Evolutionary conservation across 2,888 invertebrate species (phyloP).

Genomic region (Cataglyphis livida): DNA sequence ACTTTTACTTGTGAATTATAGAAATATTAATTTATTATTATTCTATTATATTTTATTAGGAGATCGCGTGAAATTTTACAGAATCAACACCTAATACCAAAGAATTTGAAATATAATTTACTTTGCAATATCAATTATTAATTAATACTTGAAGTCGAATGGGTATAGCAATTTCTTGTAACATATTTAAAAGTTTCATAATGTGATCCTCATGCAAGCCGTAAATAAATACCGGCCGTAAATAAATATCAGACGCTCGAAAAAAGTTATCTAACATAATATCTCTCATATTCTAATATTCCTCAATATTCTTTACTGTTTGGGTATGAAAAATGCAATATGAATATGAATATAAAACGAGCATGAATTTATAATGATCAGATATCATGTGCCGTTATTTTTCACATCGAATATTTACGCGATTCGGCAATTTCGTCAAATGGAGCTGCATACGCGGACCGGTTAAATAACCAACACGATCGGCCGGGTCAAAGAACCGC

Average conservation of each 20-base stretch:
- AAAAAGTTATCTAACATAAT: background rate
- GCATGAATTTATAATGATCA: background rate
- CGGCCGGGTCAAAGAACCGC: conserved; percentile 70
- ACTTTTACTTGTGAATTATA: background rate
- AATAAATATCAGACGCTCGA: background rate
- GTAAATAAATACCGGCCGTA: background rate
- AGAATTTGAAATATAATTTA: background rate
- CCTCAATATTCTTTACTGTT: background rate
- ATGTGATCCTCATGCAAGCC: conserved; percentile 41
- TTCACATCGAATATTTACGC: background rate
- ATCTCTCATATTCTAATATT: background rate
- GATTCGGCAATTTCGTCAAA: background rate
- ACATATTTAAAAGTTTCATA: conserved; percentile 67
- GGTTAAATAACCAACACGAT: conserved; percentile 36
- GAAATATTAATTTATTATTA: background rate
- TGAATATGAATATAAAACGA: background rate
- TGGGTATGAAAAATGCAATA: background rate
- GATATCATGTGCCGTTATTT: background rate
- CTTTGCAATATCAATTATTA: conserved; percentile 14
- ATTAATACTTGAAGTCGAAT: background rate
- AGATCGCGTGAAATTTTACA: background rate
- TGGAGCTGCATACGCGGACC: background rate
- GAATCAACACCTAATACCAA: background rate
- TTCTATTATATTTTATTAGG: background rate
- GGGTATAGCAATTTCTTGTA: conserved; percentile 40